Evolutionary conservation across 2,888 invertebrate species (phyloP), one percentile per base, ranked within the genome.

Genomic region (Antheraea assamensis): DNA sequence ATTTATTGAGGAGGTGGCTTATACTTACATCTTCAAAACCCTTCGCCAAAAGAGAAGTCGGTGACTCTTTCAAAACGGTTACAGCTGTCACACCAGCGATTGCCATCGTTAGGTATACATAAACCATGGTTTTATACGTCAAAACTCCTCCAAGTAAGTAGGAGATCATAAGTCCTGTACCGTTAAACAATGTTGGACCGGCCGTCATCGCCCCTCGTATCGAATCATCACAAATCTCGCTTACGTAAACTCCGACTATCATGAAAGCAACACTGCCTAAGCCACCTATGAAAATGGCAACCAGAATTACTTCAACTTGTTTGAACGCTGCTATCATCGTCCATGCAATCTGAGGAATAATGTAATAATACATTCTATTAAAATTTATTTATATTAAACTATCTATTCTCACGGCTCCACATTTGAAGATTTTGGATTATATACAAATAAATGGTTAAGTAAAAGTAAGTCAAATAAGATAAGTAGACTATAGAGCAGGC

Each of bases 121-220:
- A 91, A 8, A 87, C 80, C 87, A 90, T 88, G 0, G 76, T 73
- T 24, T 85, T 49, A 72, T 93, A 93, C 2, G 82, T 76, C 71
- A 91, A 71, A 8, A 78, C 81, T 0, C 92, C 91, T 4, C 92
- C 92, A 5, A 91, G 71, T 0, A 89, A 55, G 74, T 92, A 92
- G 0, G 92, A 90, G 0, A 89, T 24, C n/a, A 93, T 79, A 80
- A 42, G 42, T 2, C 42, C 42, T 42, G 2, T 42, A 2, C 42
- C 42, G 13, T 42, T 42, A 42, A 42, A 42, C 42, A 42, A 42
- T 13, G 42, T 42, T 7, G 42, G 42, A 13, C 42, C 42, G 13
- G 42, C 42, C 0, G 42, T 42, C 42, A 42, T 13, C 42, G 42
- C 13, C 13, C 42, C 42, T 1, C 42, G 42, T 42, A 42, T 42